A percentile compares a stretch with the other conserved stretches of the same genome.
Conservation (phyloP, 2,888 invertebrate genomes). For the Drosophila borealis region DNA sequence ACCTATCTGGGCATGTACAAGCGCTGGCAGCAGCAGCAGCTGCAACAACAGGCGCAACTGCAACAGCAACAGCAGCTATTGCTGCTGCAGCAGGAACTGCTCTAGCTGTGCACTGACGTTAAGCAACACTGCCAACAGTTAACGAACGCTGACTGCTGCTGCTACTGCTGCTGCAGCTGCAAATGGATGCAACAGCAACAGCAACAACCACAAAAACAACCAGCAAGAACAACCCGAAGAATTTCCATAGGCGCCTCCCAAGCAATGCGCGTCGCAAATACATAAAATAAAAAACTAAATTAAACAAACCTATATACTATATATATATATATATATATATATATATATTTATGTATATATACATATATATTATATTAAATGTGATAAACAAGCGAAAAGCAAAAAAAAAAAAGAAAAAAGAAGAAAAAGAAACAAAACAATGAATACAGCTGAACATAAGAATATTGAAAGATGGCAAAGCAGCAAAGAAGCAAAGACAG, state of each 20-base stretch:
- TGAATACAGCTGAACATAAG: conserved; percentile 29
- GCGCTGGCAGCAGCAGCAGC: conserved; percentile 74
- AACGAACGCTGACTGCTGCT: conserved; percentile 12
- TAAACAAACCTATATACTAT: conserved; percentile 69
- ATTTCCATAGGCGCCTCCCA: conserved; percentile 45
- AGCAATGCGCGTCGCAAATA: conserved; percentile 49
- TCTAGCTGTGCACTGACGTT: conserved; percentile 36
- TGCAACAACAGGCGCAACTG: conserved; percentile 71
- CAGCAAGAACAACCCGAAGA: conserved; percentile 45
- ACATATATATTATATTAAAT: conserved; percentile 75
- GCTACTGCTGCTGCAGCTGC: conserved; percentile 24
- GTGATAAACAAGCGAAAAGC: conserved; percentile 79
- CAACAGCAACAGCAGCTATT: conserved; percentile 70
- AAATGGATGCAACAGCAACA: conserved; percentile 14
- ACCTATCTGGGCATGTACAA: conserved; percentile 70
- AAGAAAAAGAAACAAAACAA: conserved; percentile 38
- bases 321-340: conserved; percentile 56
- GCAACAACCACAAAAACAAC: conserved; percentile 22
- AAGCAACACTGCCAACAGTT: conserved; percentile 26
- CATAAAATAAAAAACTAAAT: conserved; percentile 43
- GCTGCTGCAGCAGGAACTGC: conserved; percentile 65
- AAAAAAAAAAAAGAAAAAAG: conserved; percentile 58
- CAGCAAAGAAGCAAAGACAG: conserved; percentile 34
- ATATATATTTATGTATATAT: conserved; percentile 50
- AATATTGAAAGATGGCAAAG: conserved; percentile 19